Evolutionary conservation across 2,797 vertebrate species (phyloP).

Genomic region (Melanitta fusca): DNA sequence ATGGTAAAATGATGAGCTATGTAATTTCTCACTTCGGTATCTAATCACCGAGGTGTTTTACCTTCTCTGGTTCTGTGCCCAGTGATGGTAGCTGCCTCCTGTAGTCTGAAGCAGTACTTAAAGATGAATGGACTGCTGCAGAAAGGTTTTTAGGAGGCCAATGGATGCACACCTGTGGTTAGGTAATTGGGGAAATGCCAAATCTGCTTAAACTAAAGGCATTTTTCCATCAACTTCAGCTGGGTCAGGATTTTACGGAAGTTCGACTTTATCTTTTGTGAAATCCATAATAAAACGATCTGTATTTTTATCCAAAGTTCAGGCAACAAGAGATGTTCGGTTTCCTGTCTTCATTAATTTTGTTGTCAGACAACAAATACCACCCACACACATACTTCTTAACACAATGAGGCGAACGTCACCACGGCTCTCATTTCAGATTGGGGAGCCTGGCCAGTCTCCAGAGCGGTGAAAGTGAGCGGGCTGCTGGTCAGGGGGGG

Average conservation of each 20-base stretch:
- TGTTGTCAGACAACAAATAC: constrained; percentile 62
- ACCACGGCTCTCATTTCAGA: not conserved
- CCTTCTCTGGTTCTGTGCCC: not conserved
- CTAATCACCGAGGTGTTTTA: not conserved
- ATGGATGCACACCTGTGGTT: not conserved
- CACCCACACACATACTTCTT: constrained; percentile 46
- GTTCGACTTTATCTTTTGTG: not conserved
- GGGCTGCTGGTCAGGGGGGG: no score
- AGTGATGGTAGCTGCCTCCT: not conserved
- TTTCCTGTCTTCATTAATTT: constrained; percentile 59
- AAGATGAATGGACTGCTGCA: not conserved
- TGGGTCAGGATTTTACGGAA: not conserved
- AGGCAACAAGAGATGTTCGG: constrained; percentile 37
- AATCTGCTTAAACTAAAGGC: not conserved
- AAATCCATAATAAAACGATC: not conserved
- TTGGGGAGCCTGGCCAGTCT: not conserved
- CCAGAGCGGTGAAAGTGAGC: not conserved
- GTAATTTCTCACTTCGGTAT: not conserved
- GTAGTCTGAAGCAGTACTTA: not conserved
- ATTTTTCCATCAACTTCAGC: not conserved
- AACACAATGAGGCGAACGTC: constrained; percentile 59
- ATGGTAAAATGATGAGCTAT: not conserved
- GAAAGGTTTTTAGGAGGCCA: not conserved
- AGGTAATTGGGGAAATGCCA: not conserved
- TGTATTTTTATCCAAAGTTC: constrained; percentile 18